Percentiles rank a stretch among this genome's conserved stretches.
These are phyloP conservation scores for Drosophila pruinosa DNA, from an alignment of 1,140 invertebrate species.

Conservation along the genomic window DNA sequence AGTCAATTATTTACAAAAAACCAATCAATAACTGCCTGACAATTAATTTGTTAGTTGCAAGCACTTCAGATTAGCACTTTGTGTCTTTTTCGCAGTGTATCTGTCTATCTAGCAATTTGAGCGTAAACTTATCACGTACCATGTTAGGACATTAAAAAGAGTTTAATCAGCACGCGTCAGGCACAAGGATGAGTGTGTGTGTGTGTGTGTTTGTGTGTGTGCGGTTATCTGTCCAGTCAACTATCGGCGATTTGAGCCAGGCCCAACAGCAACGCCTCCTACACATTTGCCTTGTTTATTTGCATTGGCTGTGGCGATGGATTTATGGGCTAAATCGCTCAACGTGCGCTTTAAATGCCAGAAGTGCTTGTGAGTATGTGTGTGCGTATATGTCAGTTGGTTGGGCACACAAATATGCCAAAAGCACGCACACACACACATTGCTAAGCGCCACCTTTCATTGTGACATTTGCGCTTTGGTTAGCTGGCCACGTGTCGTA, in stretches of 20 bases:
- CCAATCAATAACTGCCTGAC: neutral
- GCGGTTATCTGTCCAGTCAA: conserved; percentile 45
- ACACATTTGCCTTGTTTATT: conserved; percentile 56
- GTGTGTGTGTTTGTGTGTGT: conserved; percentile 1
- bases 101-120: neutral
- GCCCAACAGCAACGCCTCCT: neutral
- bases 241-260: conserved; percentile 38
- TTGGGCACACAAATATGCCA: conserved; percentile 64
- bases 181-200: conserved; percentile 1
- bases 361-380: neutral
- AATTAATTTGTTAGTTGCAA: too few relatives aligned
- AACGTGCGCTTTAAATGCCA: conserved; percentile 44
- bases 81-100: conserved; percentile 19
- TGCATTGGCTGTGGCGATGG: conserved; percentile 67
- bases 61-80: too few relatives aligned
- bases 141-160: conserved; percentile 36
- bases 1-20: too few relatives aligned
- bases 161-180: conserved; percentile 47
- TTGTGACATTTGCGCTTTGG: conserved; percentile 50
- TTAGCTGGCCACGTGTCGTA: conserved; percentile 51
- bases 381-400: conserved; percentile 1
- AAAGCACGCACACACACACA: conserved; percentile 42
- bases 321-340: conserved; percentile 69
- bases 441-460: neutral
- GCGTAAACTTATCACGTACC: conserved; percentile 26